Percentiles rank a stretch among this genome's conserved stretches.
These are phyloP conservation scores for Tinea pellionella DNA, from an alignment of 2,888 invertebrate species.

Conservation along the genomic window DNA sequence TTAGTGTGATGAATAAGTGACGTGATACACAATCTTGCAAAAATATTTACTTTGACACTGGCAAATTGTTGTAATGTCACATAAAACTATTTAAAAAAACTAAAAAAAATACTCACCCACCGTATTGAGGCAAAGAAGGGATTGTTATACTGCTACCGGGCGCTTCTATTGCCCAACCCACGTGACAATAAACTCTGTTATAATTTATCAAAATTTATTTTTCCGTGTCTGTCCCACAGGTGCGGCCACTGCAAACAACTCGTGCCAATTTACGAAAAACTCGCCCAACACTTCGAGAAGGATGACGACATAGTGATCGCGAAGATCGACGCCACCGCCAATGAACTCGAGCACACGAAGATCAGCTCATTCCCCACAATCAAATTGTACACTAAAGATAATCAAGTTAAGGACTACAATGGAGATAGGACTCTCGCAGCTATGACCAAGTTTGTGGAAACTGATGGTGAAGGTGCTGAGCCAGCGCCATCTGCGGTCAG, in stretches of 20 bases:
- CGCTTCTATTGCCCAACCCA: too few relatives aligned
- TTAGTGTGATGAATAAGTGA: too few relatives aligned
- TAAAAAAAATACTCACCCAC: too few relatives aligned
- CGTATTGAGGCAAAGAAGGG: too few relatives aligned
- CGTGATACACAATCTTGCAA: too few relatives aligned
- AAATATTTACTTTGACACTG: too few relatives aligned
- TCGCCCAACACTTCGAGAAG: slow-evolving; percentile 93
- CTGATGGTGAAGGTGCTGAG: slow-evolving; percentile 84
- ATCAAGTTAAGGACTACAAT: slow-evolving; percentile 89
- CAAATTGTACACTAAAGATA: slow-evolving; percentile 94
- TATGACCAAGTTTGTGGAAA: slow-evolving; percentile 93
- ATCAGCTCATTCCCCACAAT: slow-evolving; percentile 95
- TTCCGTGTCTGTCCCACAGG: slow-evolving; percentile 39
- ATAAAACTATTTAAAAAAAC: too few relatives aligned
- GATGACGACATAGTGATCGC: slow-evolving; percentile 88
- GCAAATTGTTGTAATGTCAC: too few relatives aligned
- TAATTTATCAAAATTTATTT: too few relatives aligned
- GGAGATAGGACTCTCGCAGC: slow-evolving; percentile 96
- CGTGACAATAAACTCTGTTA: too few relatives aligned
- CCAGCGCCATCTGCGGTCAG: slow-evolving; percentile 73
- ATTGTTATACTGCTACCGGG: too few relatives aligned
- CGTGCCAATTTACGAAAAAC: slow-evolving; percentile 95
- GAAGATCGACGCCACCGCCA: slow-evolving; percentile 98
- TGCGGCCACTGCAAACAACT: slow-evolving; percentile 99
- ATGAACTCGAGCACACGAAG: slow-evolving; percentile 97